Evolutionary conservation across 2,888 invertebrate species (phyloP).

Genomic region (Cosmopolites sordidus): DNA sequence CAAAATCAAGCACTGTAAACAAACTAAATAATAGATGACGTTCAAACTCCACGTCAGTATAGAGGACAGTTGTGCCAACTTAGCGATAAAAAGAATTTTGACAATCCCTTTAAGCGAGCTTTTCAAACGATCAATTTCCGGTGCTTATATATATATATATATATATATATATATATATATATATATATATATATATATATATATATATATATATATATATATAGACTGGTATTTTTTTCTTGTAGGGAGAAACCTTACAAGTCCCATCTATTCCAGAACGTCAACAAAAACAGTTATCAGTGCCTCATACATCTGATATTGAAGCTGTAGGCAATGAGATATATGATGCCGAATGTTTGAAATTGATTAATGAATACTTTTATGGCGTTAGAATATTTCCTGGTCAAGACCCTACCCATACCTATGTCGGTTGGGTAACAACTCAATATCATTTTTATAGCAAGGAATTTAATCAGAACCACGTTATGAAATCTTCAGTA

Average conservation of each 20-base stretch:
- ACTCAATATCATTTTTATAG: conserved; percentile 93
- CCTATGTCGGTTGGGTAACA: conserved; percentile 99
- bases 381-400: conserved; percentile 87
- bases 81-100: too few relatives aligned
- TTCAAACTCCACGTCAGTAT: too few relatives aligned
- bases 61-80: too few relatives aligned
- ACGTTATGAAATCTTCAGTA: conserved; percentile 78
- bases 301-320: conserved; percentile 65
- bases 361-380: conserved; percentile 95
- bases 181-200: too few relatives aligned
- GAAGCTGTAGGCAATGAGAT: conserved; percentile 83
- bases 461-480: conserved; percentile 83
- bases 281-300: conserved; percentile 70
- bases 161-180: too few relatives aligned
- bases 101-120: too few relatives aligned
- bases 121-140: too few relatives aligned
- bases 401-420: conserved; percentile 90
- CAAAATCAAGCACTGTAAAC: too few relatives aligned
- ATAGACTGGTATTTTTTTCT: neutral
- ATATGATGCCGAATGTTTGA: conserved; percentile 81
- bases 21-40: too few relatives aligned
- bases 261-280: conserved; percentile 56
- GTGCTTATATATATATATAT: too few relatives aligned
- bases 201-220: too few relatives aligned
- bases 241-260: conserved; percentile 26